Conservation (phyloP, 2,797 vertebrate genomes). For the Rhinichthys osculus region DNA sequence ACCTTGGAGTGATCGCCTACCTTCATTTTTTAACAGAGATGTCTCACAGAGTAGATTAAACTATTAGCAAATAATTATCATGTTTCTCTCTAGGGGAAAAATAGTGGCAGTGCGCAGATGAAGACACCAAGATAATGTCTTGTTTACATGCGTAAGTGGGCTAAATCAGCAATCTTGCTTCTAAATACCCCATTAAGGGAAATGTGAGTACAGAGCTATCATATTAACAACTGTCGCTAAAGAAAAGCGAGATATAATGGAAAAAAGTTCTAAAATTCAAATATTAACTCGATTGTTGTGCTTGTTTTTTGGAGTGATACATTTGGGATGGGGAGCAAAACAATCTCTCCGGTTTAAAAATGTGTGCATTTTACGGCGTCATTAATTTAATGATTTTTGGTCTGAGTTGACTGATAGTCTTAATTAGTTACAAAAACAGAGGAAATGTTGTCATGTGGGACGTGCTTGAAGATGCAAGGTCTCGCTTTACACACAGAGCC, state of each 20-base stretch:
- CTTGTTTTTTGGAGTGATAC: neutral
- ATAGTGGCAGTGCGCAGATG: constrained; percentile 1
- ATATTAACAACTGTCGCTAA: neutral
- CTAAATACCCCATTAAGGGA: constrained; percentile 4
- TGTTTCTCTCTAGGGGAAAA: neutral
- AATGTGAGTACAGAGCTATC: neutral
- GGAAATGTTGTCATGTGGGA: neutral
- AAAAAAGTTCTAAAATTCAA: neutral
- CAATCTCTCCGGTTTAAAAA: neutral
- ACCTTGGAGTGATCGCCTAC: constrained; percentile 3
- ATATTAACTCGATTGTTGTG: neutral
- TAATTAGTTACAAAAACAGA: constrained; percentile 11
- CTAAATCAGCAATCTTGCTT: neutral
- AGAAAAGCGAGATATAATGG: neutral
- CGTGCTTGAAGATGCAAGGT: neutral
- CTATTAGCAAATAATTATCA: constrained; percentile 25
- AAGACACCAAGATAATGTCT: neutral
- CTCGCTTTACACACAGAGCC: neutral
- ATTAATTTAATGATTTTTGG: constrained; percentile 1
- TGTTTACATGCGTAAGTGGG: neutral
- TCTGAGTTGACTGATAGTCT: neutral
- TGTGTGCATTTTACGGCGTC: neutral
- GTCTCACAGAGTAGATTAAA: neutral
- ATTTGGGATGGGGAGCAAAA: neutral
- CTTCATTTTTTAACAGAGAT: neutral